These are phyloP conservation scores for Oxycera nigricornis DNA, from an alignment of 2,888 invertebrate genomes.

Conservation along the genomic window DNA sequence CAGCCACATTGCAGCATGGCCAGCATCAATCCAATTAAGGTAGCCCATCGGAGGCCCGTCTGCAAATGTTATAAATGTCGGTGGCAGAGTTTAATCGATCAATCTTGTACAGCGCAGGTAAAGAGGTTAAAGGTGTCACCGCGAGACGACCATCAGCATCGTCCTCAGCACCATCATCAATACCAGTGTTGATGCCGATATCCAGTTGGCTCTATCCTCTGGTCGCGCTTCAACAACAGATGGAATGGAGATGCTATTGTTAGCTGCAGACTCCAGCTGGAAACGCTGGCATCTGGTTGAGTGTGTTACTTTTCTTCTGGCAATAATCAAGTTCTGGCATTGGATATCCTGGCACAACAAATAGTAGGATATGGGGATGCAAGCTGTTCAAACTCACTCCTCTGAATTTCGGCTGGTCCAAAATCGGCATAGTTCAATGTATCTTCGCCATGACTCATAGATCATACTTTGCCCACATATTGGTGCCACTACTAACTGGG, in stretches of 20 bases:
- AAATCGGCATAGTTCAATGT: too few species aligned
- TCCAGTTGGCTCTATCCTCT: background rate
- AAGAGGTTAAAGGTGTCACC: constrained; percentile 40
- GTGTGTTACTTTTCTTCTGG: too few species aligned
- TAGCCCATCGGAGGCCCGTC: constrained; percentile 32
- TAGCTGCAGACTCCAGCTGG: background rate
- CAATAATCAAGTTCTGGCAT: too few species aligned
- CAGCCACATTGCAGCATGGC: background rate
- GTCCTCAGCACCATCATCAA: constrained; percentile 4
- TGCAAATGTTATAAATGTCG: constrained; percentile 34
- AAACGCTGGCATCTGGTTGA: too few species aligned
- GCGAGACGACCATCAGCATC: constrained; percentile 28
- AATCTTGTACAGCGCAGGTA: constrained; percentile 36
- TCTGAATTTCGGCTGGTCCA: too few species aligned
- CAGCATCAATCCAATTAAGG: constrained; percentile 34
- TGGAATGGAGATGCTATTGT: background rate
- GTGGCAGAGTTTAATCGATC: constrained; percentile 41
- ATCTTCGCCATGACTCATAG: too few species aligned
- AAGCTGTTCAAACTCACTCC: too few species aligned
- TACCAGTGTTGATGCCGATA: constrained; percentile 1
- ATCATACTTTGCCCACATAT: too few species aligned
- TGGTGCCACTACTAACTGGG: background rate
- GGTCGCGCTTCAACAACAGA: background rate
- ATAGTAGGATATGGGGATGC: too few species aligned
- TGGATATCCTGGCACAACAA: too few species aligned